Percentiles rank a stretch among this genome's conserved stretches.
These are phyloP conservation scores for Scalopus aquaticus DNA, from an alignment of 2,113 vertebrate genomes.

Conservation along the genomic window DNA sequence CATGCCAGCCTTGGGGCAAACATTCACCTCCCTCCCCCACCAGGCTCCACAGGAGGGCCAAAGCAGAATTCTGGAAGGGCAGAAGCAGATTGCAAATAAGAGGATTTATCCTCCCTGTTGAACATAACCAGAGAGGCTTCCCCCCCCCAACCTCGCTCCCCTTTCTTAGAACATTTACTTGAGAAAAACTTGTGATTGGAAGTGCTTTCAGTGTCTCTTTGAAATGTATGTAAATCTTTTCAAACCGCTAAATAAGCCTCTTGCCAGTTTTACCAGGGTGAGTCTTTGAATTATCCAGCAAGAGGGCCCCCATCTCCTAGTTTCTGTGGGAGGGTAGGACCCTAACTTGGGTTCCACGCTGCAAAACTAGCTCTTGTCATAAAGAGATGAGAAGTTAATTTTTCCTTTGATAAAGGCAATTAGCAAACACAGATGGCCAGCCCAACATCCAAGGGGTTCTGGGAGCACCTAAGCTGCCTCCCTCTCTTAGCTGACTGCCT, in stretches of 20 bases:
- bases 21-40: background rate
- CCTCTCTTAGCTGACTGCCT: background rate
- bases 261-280: background rate
- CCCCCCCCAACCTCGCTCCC: background rate
- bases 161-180: background rate
- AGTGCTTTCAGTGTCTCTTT: background rate
- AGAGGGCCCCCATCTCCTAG: background rate
- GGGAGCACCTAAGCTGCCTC: background rate
- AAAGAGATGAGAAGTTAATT: background rate
- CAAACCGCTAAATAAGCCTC: background rate
- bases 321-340: background rate
- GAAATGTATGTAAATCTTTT: background rate
- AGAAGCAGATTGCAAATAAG: background rate
- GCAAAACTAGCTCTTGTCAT: background rate
- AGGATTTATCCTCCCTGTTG: background rate
- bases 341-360: background rate
- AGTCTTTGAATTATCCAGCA: background rate
- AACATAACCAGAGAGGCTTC: background rate
- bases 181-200: background rate
- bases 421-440: background rate
- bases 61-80: background rate
- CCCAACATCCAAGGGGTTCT: background rate
- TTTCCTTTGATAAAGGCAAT: background rate
- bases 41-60: background rate
- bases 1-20: background rate